Evolutionary conservation across 2,113 vertebrate genomes (phyloP).

Genomic region (Actinemys pallida): DNA sequence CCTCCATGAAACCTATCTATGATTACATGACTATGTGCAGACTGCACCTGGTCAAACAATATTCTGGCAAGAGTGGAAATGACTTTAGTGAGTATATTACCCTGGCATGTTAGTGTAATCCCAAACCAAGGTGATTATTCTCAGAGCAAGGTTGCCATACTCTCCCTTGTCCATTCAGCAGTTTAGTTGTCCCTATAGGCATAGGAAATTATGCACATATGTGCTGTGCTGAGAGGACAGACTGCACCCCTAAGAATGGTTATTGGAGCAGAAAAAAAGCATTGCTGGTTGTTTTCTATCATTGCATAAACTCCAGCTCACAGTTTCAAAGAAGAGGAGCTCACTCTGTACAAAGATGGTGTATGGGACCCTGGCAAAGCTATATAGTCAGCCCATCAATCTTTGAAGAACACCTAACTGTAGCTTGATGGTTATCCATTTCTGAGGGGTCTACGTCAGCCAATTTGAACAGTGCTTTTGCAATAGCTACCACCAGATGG

Average conservation of each 20-base stretch:
- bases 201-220: neutral
- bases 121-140: conserved; percentile 10
- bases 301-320: neutral
- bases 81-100: conserved; percentile 6
- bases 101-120: conserved; percentile 1
- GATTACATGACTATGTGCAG: neutral
- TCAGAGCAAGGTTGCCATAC: neutral
- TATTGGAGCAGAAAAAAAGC: neutral
- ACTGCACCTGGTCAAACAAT: conserved; percentile 2
- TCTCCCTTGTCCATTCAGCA: neutral
- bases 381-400: neutral
- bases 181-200: neutral
- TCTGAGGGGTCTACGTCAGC: rapidly evolving
- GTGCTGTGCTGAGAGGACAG: neutral
- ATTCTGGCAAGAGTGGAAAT: neutral
- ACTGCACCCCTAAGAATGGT: neutral
- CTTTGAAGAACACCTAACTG: rapidly evolving
- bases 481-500: conserved; percentile 53
- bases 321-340: neutral
- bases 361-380: neutral
- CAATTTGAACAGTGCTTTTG: rapidly evolving
- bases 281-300: neutral
- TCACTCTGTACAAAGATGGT: neutral
- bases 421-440: rapidly evolving
- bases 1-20: conserved; percentile 16